Evolutionary conservation across 2,888 invertebrate genomes (phyloP), one percentile per base, ranked within the genome.

Genomic region (Microctonus hyperodae): DNA sequence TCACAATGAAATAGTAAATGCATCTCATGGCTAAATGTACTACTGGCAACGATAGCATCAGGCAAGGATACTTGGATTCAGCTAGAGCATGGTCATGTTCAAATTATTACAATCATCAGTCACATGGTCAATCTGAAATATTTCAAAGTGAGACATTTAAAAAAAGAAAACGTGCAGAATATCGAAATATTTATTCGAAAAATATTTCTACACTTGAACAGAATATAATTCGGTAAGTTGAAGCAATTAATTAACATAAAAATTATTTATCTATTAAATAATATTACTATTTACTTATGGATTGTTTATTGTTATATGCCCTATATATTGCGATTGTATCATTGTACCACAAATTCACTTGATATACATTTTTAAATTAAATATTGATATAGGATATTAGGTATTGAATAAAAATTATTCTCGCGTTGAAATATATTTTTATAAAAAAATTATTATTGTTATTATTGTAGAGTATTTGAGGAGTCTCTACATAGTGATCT

Each of bases 401-500:
- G 31, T 13, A 23, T 53, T 63, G 50, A 57, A 62, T 48, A 25
- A 25, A 60, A 59, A 62, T 55, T 16, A 56, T 13, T 58, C 31
- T 40, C 44, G 37, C 28, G 28, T 58, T 4, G 33, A 28, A 35
- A 57, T 20, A 59, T 57, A 65, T 55, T 37, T 60, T 25, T 58
- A 35, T 10, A 7, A 50, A 59, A 68, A 64, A 65, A 20, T 44
- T 44, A 37, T 37, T 37, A 16, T 67, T 59, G 87, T 86, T 37
- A 16, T 67, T 69, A 61, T 87, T 86, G 67, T 86, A 88, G 88
- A 86, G 87, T 89, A 81, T 88, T 87, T 84, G 86, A 86, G 78
- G 87, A 88, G 79, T 87, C 88, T 74, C 85, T 88, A 75, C 87
- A 87, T 83, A 86, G 87, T 76, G 89, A 89, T 84, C 84, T 89